These are phyloP conservation scores for Microtus montanus DNA, from an alignment of 2,113 vertebrate genomes.

Conservation along the genomic window DNA sequence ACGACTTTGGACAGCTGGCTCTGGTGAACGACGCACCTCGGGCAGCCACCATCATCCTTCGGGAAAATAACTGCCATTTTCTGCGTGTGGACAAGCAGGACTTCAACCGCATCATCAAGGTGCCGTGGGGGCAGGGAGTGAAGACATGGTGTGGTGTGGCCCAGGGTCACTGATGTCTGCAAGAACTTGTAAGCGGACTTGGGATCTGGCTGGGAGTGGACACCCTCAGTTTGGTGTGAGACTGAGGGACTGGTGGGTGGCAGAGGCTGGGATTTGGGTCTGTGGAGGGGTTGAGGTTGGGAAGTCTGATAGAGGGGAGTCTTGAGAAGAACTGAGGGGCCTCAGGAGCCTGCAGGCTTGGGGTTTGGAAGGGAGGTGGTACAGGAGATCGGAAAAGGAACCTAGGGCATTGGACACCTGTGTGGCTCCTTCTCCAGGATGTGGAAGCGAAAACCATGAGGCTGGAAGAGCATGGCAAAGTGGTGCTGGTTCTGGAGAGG, in stretches of 20 bases:
- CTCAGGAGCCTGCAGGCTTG: neutral
- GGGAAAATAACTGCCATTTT: slow-evolving; percentile 97
- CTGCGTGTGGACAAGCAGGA: slow-evolving; percentile 96
- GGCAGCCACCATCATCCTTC: slow-evolving; percentile 94
- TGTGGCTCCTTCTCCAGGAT: slow-evolving; percentile 84
- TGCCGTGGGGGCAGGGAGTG: slow-evolving; percentile 44
- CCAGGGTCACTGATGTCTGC: neutral
- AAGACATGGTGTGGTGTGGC: too few species aligned
- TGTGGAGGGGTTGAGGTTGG: too few species aligned
- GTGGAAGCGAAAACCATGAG: slow-evolving; percentile 97
- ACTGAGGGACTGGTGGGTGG: too few species aligned
- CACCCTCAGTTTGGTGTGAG: neutral
- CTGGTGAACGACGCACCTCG: slow-evolving; percentile 95
- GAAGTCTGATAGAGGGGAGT: neutral
- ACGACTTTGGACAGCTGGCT: slow-evolving; percentile 96
- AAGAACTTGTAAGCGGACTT: neutral
- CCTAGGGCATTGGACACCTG: neutral
- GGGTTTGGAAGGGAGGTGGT: neutral
- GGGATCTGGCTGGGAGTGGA: neutral
- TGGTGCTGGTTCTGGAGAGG: slow-evolving; percentile 94
- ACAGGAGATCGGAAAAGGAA: too few species aligned
- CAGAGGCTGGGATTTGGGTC: too few species aligned
- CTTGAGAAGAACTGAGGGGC: neutral
- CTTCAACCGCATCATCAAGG: slow-evolving; percentile 97
- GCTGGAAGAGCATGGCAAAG: slow-evolving; percentile 95